Percentiles rank a stretch among this genome's conserved stretches.
These are phyloP conservation scores for Maconellicoccus hirsutus DNA, from an alignment of 1,140 invertebrate species.

Conservation along the genomic window DNA sequence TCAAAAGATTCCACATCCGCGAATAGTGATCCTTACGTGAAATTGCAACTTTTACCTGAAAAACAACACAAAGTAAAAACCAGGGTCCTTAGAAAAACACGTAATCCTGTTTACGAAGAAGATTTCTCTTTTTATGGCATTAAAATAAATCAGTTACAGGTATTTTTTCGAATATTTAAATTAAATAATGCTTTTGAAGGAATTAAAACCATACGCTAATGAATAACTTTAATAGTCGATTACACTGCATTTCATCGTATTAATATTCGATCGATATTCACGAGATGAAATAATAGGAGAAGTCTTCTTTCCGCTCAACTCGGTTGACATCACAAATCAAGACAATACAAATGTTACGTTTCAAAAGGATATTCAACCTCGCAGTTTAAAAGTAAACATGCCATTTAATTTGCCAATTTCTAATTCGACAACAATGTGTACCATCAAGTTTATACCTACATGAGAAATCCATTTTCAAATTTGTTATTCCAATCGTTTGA, in stretches of 20 bases:
- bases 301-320: constrained; percentile 73
- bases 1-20: constrained; percentile 54
- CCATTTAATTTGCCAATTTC: not conserved
- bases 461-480: too few relatives aligned
- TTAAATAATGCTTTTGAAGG: not conserved
- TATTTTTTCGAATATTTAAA: constrained; percentile 29
- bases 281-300: constrained; percentile 95
- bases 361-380: constrained; percentile 70
- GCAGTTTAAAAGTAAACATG: constrained; percentile 62
- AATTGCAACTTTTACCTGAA: constrained; percentile 82
- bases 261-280: constrained; percentile 95
- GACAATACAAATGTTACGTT: constrained; percentile 65
- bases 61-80: constrained; percentile 94
- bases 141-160: constrained; percentile 62
- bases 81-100: constrained; percentile 78
- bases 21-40: constrained; percentile 83
- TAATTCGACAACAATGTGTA: not conserved
- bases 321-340: constrained; percentile 57
- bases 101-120: constrained; percentile 88
- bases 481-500: too few relatives aligned
- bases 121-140: constrained; percentile 95
- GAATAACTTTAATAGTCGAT: constrained; percentile 47
- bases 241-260: constrained; percentile 83
- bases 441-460: too few relatives aligned
- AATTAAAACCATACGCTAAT: too few relatives aligned